Conservation (phyloP, 53 echinoderm and acorn worm species). For the Actinopyga echinites region DNA sequence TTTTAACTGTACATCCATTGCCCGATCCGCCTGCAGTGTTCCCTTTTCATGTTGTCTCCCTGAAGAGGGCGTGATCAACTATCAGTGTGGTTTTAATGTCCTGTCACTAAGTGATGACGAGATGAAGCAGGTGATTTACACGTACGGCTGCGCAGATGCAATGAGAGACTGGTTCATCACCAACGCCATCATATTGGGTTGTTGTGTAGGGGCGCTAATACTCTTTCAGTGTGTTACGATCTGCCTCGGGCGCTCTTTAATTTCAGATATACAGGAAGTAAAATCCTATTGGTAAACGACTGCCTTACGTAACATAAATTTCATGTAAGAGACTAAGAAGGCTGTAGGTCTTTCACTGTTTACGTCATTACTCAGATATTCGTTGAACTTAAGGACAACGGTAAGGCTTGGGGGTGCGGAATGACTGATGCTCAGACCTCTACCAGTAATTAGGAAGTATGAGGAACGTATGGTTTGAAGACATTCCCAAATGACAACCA, state of each 20-base stretch:
- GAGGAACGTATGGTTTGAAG: no score
- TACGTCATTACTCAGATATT: no score
- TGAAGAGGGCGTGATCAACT: constrained; percentile 70
- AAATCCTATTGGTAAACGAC: constrained; percentile 83
- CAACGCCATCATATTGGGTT: constrained; percentile 75
- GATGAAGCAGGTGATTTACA: constrained; percentile 50
- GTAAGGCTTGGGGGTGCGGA: no score
- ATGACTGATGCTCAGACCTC: no score
- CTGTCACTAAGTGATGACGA: constrained; percentile 1
- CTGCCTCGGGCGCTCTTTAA: constrained; percentile 71
- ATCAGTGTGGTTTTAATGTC: constrained; percentile 85
- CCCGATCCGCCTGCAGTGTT: constrained; percentile 76
- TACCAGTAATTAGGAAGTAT: no score
- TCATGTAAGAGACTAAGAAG: no score
- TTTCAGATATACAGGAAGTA: constrained; percentile 77
- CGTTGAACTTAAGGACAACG: no score
- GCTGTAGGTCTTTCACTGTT: no score
- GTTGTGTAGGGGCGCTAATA: constrained; percentile 67
- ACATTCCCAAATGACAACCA: no score
- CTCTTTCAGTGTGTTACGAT: constrained; percentile 80
- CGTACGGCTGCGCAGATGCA: constrained; percentile 70
- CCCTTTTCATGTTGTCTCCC: constrained; percentile 85
- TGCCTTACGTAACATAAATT: no score
- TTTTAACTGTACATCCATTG: constrained; percentile 73
- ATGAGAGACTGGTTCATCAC: constrained; percentile 81